These are phyloP conservation scores for Neogale vison DNA, from an alignment of 2,113 vertebrate genomes.

Conservation along the genomic window DNA sequence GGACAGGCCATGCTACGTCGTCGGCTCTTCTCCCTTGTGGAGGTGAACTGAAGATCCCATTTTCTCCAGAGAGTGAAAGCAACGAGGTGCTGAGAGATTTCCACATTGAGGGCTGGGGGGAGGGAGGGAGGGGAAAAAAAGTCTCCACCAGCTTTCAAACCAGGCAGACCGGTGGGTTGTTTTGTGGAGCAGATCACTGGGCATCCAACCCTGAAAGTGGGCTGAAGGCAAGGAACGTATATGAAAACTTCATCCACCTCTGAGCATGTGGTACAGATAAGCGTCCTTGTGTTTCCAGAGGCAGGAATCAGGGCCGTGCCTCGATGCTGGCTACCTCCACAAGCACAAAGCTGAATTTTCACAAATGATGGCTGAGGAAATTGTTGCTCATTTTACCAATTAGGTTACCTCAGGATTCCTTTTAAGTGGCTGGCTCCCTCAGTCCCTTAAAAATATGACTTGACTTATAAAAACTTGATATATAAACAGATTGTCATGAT, in stretches of 20 bases:
- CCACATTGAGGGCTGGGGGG: background rate
- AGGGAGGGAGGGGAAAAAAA: background rate
- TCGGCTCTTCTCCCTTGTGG: background rate
- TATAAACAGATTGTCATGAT: background rate
- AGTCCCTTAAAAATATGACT: slow-evolving; percentile 25
- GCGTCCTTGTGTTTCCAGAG: slow-evolving; percentile 18
- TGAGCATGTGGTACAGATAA: background rate
- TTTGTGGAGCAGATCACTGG: background rate
- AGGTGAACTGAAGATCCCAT: background rate
- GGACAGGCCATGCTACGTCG: background rate
- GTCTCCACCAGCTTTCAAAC: background rate
- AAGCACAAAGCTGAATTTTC: background rate
- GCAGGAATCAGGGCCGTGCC: background rate
- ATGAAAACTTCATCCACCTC: background rate
- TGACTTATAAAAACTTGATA: slow-evolving; percentile 42
- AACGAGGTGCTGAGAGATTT: background rate
- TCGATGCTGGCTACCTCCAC: background rate
- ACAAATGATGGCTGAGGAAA: background rate
- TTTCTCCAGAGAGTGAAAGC: background rate
- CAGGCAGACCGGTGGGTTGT: background rate
- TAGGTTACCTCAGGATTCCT: slow-evolving; percentile 33
- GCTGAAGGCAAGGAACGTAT: background rate
- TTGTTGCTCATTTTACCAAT: slow-evolving; percentile 41
- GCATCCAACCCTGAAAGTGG: background rate
- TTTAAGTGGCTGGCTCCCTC: background rate